These are phyloP conservation scores for Balaenoptera acutorostrata DNA, from an alignment of 2,113 vertebrate genomes.

Conservation along the genomic window DNA sequence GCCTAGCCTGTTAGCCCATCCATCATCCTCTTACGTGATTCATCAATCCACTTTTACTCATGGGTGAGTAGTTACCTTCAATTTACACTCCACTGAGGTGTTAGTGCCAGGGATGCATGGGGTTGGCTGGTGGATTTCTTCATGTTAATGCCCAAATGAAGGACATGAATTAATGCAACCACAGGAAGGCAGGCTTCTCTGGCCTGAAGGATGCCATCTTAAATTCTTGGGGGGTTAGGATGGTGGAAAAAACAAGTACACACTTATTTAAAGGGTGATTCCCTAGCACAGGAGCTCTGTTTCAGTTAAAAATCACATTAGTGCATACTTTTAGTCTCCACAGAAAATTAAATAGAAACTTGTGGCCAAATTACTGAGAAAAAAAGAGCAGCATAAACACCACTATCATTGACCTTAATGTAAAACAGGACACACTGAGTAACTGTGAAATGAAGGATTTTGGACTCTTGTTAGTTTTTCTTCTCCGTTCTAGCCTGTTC, in stretches of 20 bases:
- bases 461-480: not conserved
- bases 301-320: slow-evolving; percentile 17
- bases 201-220: not conserved
- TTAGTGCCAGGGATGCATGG: not conserved
- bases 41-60: slow-evolving; percentile 21
- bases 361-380: not conserved
- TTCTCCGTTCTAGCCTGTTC: not conserved
- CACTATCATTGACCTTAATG: not conserved
- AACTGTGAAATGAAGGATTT: slow-evolving; percentile 3
- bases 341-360: slow-evolving; percentile 19
- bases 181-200: not conserved
- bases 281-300: not conserved
- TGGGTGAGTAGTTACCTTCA: slow-evolving; percentile 57
- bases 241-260: not conserved
- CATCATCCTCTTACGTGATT: slow-evolving; percentile 47
- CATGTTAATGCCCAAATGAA: slow-evolving; percentile 60
- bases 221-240: slow-evolving; percentile 21
- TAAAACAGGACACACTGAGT: not conserved
- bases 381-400: not conserved
- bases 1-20: not conserved
- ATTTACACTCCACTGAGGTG: slow-evolving; percentile 39
- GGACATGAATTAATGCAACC: slow-evolving; percentile 52
- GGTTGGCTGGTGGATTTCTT: slow-evolving; percentile 47
- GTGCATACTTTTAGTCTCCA: not conserved
- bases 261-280: not conserved